Evolutionary conservation across 2,888 invertebrate species (phyloP), one percentile per base, ranked within the genome.

Genomic region (Drosophila mercatorum): DNA sequence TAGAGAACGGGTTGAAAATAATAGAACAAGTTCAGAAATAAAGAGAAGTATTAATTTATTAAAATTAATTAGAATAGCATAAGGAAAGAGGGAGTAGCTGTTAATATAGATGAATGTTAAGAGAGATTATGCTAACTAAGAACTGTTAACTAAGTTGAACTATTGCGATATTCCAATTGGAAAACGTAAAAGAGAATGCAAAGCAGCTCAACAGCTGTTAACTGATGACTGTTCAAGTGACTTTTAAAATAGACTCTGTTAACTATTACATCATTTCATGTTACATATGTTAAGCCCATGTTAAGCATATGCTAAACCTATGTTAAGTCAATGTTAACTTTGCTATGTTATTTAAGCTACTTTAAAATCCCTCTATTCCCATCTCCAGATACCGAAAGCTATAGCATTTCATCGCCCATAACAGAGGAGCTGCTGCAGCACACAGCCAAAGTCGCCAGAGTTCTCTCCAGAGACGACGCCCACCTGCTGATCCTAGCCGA

Each of bases 371-470:
- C 12, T 41, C 14, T 7, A 6, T 41, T 56, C 17, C 11, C 3
- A 12, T 34, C 7, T n/a, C 14, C 51, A 95, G 96, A 95, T 88
- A 94, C 95, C 58, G 96, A 97, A 91, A 93, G 94, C 70, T 94
- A 95, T 72, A 93, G 94, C 69, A 93, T 96, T 64, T 93, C 95
- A 73, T 93, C 95, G 31, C 93, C 96, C 34, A 92, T 96, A 40
- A 95, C 95, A 63, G 93, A 94, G 34, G 96, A 97, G 89, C 93
- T 97, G 3, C 91, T 96, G 12, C 93, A 95, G 56, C 93, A 95
- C 78, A 95, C 95, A 47, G 94, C 96, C 0, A 93, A 94, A 75
- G 93, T 96, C 49, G 95, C 96, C 69, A 94, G 96, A 69, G 94
- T 94, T 0, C 91, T 97, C 43, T 94, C 95, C 10, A 92, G 93